These are phyloP conservation scores for Stegophylla sp. DNA, from an alignment of 2,888 invertebrate species.

Conservation along the genomic window DNA sequence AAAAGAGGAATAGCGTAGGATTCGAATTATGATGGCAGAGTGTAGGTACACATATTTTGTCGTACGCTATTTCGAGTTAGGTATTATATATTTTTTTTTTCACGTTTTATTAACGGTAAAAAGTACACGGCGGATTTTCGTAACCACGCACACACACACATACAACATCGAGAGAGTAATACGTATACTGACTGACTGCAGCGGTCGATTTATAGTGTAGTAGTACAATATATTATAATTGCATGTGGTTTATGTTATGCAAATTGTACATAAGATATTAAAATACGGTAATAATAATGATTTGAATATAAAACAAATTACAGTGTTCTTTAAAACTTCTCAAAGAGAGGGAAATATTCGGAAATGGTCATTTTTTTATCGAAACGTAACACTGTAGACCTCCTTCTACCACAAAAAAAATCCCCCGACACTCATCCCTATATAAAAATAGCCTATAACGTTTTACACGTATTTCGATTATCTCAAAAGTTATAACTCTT, in stretches of 20 bases:
- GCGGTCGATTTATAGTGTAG: not conserved
- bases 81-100: not conserved
- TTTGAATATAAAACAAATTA: no score
- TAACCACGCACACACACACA: not conserved
- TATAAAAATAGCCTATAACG: no score
- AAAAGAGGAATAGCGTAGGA: not conserved
- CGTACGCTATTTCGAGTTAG: not conserved
- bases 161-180: no score
- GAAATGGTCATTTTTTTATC: no score
- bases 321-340: no score
- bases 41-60: not conserved
- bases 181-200: not conserved
- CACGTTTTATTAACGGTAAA: conserved; percentile 19
- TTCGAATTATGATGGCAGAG: not conserved
- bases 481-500: no score
- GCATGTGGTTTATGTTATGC: not conserved
- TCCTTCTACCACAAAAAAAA: not conserved
- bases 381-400: no score
- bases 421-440: no score
- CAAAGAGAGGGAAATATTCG: no score
- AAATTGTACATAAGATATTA: no score
- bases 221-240: not conserved
- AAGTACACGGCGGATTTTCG: conserved; percentile 8
- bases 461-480: no score
- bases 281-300: no score